Conservation (phyloP, 2,888 invertebrate species). For the Drosophila paranaensis region DNA sequence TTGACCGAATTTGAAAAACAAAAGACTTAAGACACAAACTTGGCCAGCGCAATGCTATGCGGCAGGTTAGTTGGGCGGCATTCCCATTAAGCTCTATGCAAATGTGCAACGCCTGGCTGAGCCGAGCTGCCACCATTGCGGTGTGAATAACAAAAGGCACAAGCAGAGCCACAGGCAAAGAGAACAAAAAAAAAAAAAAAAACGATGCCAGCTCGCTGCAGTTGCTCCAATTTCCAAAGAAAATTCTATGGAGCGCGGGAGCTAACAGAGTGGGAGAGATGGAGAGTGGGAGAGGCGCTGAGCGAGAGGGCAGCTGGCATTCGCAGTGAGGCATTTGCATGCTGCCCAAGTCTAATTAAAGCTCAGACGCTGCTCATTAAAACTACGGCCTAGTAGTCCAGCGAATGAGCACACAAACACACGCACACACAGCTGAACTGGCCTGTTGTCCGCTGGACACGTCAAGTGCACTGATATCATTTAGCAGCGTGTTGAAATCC, state of each 20-base stretch:
- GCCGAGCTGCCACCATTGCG: conserved; percentile 13
- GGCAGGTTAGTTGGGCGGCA: conserved; percentile 29
- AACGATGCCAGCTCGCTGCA: conserved; percentile 41
- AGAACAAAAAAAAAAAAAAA: neutral
- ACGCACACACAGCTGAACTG: conserved; percentile 20
- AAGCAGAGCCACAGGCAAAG: neutral
- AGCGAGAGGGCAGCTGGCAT: conserved; percentile 27
- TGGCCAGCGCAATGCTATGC: conserved; percentile 28
- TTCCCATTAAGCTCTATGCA: conserved; percentile 63
- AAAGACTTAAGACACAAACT: conserved; percentile 75
- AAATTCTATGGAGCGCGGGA: conserved; percentile 46
- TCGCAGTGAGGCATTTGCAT: conserved; percentile 66
- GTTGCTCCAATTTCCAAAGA: conserved; percentile 59
- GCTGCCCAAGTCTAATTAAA: conserved; percentile 46
- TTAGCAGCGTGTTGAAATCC: conserved; percentile 44
- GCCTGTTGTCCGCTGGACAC: conserved; percentile 28
- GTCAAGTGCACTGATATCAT: conserved; percentile 72
- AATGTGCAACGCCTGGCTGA: conserved; percentile 76
- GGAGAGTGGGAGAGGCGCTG: conserved; percentile 1
- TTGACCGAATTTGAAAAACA: conserved; percentile 70
- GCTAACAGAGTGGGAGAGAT: conserved; percentile 6
- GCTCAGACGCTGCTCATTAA: conserved; percentile 49
- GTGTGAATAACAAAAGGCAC: conserved; percentile 33
- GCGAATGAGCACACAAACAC: conserved; percentile 35
- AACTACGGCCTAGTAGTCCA: conserved; percentile 22